These are phyloP conservation scores for Orussus abietinus DNA, from an alignment of 1,140 invertebrate genomes.

Conservation along the genomic window DNA sequence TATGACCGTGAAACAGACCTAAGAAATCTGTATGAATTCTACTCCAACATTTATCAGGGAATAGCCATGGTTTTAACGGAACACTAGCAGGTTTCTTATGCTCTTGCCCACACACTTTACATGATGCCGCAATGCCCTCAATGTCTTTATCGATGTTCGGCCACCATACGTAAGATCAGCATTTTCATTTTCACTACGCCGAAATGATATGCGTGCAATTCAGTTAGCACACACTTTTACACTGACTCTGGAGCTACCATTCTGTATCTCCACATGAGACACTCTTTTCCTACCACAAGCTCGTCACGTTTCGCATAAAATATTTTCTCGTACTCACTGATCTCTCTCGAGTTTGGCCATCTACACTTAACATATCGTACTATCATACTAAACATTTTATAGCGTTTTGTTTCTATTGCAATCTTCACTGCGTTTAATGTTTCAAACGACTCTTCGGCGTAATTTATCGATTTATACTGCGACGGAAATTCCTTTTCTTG, in stretches of 20 bases:
- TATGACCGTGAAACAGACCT: conserved; percentile 21
- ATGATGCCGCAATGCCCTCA: neutral
- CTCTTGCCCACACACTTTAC: conserved; percentile 9
- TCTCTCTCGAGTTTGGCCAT: neutral
- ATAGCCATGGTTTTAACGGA: conserved; percentile 17
- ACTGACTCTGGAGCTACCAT: neutral
- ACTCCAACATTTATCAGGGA: conserved; percentile 16
- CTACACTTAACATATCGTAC: neutral
- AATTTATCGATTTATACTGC: too few relatives aligned
- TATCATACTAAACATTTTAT: conserved; percentile 1
- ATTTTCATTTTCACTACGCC: conserved; percentile 8
- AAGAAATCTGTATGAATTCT: conserved; percentile 27
- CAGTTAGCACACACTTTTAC: neutral
- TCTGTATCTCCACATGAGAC: conserved; percentile 5
- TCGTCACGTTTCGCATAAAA: conserved; percentile 5
- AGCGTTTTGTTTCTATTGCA: neutral
- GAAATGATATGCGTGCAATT: conserved; percentile 8
- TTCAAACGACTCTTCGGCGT: neutral
- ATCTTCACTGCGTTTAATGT: neutral
- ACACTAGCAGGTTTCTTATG: conserved; percentile 16
- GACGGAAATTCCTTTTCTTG: too few relatives aligned
- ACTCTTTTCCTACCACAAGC: conserved; percentile 2
- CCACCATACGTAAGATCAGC: conserved; percentile 4
- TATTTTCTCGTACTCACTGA: neutral
- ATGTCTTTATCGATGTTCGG: conserved; percentile 3